Percentiles rank a stretch among this genome's conserved stretches.
phyloP scores from a whole-genome alignment of 1,140 invertebrate species.

The Cotesia typhae region DNA sequence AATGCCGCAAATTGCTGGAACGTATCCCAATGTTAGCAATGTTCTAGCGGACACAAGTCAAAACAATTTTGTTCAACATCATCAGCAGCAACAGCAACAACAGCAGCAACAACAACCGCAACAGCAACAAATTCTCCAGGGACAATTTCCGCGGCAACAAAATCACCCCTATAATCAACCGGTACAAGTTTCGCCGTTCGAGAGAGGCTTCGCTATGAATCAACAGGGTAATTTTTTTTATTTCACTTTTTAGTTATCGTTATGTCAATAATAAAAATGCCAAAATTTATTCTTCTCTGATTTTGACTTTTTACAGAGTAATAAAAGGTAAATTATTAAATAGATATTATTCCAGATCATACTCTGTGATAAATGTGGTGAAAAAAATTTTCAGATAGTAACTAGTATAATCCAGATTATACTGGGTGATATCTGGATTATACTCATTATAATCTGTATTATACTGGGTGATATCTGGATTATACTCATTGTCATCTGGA shows the following conservation, averaged over 20 bases:
- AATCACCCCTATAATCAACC: slow-evolving; percentile 14
- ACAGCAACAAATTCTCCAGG: slow-evolving; percentile 39
- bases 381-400: too few relatives aligned
- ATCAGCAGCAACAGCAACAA: slow-evolving; percentile 44
- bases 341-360: too few relatives aligned
- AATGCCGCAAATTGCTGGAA: slow-evolving; percentile 40
- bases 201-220: slow-evolving; percentile 32
- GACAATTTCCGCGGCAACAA: slow-evolving; percentile 1
- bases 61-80: slow-evolving; percentile 47
- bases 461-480: too few relatives aligned
- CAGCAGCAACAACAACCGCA: slow-evolving; percentile 33
- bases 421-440: too few relatives aligned
- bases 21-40: slow-evolving; percentile 46
- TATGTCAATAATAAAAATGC: neutral
- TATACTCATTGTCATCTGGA: too few relatives aligned
- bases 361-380: too few relatives aligned
- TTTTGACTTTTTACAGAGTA: too few relatives aligned
- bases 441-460: too few relatives aligned
- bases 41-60: slow-evolving; percentile 47
- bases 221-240: slow-evolving; percentile 41
- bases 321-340: too few relatives aligned
- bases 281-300: neutral
- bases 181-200: slow-evolving; percentile 33
- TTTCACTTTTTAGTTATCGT: neutral
- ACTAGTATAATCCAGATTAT: too few relatives aligned